These are phyloP conservation scores for Hemistola chrysoprasaria DNA, from an alignment of 2,888 invertebrate genomes.

Conservation along the genomic window DNA sequence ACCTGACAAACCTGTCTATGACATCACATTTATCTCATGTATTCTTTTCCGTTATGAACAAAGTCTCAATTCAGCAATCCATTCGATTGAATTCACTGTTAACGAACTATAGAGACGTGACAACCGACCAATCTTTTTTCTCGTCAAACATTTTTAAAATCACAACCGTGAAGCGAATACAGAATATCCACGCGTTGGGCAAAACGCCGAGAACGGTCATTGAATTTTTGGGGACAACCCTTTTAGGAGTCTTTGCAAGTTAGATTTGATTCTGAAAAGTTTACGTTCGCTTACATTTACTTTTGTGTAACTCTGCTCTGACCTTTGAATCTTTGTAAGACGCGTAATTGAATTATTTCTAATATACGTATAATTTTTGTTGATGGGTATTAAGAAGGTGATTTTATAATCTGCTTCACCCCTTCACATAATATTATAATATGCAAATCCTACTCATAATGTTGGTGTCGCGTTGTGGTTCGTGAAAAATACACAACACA, in stretches of 20 bases:
- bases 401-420: too few species aligned
- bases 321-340: neutral
- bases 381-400: too few species aligned
- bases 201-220: constrained; percentile 13
- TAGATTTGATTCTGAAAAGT: constrained; percentile 13
- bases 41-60: constrained; percentile 6
- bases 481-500: too few species aligned
- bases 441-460: too few species aligned
- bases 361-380: too few species aligned
- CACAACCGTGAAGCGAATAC: constrained; percentile 32
- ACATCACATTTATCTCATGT: constrained; percentile 1
- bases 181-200: constrained; percentile 5
- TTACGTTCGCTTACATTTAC: constrained; percentile 16
- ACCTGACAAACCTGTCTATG: too few species aligned
- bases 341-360: too few species aligned
- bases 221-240: constrained; percentile 14
- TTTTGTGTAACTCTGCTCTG: constrained; percentile 9
- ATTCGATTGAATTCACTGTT: constrained; percentile 45
- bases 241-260: constrained; percentile 12
- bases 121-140: constrained; percentile 40
- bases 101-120: constrained; percentile 54
- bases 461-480: too few species aligned
- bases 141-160: constrained; percentile 41
- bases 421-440: too few species aligned
- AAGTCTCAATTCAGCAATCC: constrained; percentile 35